A percentile compares a stretch with the other conserved stretches of the same genome.
Evolutionary conservation across 2,888 invertebrate genomes (phyloP).

Genomic region (Meandrusa payeni): DNA sequence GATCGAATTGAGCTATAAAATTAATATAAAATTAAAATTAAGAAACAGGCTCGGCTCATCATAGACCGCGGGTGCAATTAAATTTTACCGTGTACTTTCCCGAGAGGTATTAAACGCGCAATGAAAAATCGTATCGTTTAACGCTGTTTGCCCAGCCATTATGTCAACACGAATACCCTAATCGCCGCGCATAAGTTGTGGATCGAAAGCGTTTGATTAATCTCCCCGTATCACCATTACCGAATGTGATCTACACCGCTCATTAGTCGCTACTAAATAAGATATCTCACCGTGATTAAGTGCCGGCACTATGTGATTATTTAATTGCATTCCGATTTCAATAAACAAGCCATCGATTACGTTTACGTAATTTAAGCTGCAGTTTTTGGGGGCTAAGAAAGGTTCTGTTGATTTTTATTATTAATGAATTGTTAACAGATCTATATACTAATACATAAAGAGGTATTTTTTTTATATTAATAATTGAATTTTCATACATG

Average conservation of each 20-base stretch:
- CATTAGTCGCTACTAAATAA: constrained; percentile 76
- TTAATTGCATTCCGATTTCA: constrained; percentile 70
- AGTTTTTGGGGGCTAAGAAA: not conserved
- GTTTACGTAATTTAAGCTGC: constrained; percentile 12
- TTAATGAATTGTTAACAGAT: too few relatives aligned
- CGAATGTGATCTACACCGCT: constrained; percentile 72
- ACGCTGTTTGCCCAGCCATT: constrained; percentile 64
- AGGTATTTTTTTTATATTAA: too few relatives aligned
- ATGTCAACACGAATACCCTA: constrained; percentile 75
- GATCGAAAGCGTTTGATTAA: constrained; percentile 76
- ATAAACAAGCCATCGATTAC: constrained; percentile 57
- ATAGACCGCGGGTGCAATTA: not conserved
- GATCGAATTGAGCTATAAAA: too few relatives aligned
- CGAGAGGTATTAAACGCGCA: constrained; percentile 30
- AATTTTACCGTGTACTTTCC: constrained; percentile 15
- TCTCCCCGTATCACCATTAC: constrained; percentile 69
- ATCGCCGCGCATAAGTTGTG: constrained; percentile 69
- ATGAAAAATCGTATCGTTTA: constrained; percentile 59
- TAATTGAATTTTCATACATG: too few relatives aligned
- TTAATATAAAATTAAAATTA: too few relatives aligned
- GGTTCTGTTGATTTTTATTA: not conserved
- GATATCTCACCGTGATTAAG: constrained; percentile 72
- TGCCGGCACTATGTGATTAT: constrained; percentile 60
- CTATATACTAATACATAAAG: too few relatives aligned
- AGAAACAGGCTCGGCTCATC: too few relatives aligned